A percentile compares a stretch with the other conserved stretches of the same genome.
Evolutionary conservation across 1,140 invertebrate genomes (phyloP).

Genomic region (Gonioctena quinquepunctata): DNA sequence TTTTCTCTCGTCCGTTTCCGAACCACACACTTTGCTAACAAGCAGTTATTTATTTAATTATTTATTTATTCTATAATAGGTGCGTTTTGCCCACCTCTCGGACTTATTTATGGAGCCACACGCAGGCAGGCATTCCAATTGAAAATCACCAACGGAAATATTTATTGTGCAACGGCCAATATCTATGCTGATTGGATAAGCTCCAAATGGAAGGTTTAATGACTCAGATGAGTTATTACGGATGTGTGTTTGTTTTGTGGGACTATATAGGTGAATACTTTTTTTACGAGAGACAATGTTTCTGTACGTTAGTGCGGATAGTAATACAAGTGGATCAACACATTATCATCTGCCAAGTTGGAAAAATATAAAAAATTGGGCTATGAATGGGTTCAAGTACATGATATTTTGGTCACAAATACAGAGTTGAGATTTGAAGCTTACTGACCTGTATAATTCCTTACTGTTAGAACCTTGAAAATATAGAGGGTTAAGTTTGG

Average conservation of each 20-base stretch:
- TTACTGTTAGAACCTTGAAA: no score
- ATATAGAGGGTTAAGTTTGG: no score
- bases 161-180: constrained; percentile 48
- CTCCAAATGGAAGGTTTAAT: constrained; percentile 13
- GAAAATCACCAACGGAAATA: constrained; percentile 49
- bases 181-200: constrained; percentile 53
- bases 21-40: constrained; percentile 56
- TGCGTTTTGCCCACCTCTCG: constrained; percentile 54
- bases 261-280: background rate
- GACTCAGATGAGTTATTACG: constrained; percentile 8
- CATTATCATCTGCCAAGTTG: no score
- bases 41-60: constrained; percentile 57
- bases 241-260: background rate
- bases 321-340: no score
- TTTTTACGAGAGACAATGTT: no score
- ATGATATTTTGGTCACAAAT: no score
- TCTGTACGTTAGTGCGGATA: no score
- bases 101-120: constrained; percentile 55
- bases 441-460: no score
- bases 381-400: no score
- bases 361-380: no score
- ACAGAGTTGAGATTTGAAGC: no score
- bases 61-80: constrained; percentile 57
- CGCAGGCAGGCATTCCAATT: constrained; percentile 51
- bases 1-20: constrained; percentile 18